These are phyloP conservation scores for Leptopilina syphax DNA, from an alignment of 2,888 invertebrate genomes.

Conservation along the genomic window DNA sequence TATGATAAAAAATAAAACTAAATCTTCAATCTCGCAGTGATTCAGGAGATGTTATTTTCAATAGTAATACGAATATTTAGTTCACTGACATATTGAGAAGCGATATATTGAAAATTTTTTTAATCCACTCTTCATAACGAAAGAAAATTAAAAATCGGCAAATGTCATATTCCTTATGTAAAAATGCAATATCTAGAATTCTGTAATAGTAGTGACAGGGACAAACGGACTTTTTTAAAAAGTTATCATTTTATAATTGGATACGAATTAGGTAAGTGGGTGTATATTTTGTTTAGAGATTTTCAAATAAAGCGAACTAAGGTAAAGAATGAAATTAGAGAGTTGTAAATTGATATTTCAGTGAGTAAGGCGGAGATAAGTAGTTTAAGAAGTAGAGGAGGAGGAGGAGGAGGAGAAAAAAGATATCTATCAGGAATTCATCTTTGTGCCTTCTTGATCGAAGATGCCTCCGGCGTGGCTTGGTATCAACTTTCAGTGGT, in stretches of 20 bases:
- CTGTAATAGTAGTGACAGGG: not conserved
- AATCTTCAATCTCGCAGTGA: too few relatives aligned
- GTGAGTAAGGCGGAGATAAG: conserved; percentile 50
- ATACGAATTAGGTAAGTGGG: not conserved
- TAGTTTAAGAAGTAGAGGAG: conserved; percentile 54
- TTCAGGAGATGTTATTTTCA: not conserved
- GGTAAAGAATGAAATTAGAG: conserved; percentile 18
- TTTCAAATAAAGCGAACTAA: not conserved
- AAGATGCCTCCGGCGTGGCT: conserved; percentile 49
- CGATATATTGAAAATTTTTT: conserved; percentile 3
- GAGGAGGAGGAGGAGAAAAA: too few relatives aligned
- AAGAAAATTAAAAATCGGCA: conserved; percentile 3
- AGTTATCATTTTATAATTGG: too few relatives aligned
- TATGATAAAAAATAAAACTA: not conserved
- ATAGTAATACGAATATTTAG: not conserved
- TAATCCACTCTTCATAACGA: not conserved
- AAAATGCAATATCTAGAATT: not conserved
- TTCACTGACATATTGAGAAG: conserved; percentile 1
- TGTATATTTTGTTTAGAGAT: not conserved
- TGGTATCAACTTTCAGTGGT: conserved; percentile 54
- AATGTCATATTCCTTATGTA: not conserved
- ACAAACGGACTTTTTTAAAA: too few relatives aligned
- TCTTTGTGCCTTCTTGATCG: conserved; percentile 45
- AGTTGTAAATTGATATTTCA: conserved; percentile 31
- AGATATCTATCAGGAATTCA: conserved; percentile 45